These are phyloP conservation scores for Valencia hispanica DNA, from an alignment of 2,797 vertebrate species.

Conservation along the genomic window DNA sequence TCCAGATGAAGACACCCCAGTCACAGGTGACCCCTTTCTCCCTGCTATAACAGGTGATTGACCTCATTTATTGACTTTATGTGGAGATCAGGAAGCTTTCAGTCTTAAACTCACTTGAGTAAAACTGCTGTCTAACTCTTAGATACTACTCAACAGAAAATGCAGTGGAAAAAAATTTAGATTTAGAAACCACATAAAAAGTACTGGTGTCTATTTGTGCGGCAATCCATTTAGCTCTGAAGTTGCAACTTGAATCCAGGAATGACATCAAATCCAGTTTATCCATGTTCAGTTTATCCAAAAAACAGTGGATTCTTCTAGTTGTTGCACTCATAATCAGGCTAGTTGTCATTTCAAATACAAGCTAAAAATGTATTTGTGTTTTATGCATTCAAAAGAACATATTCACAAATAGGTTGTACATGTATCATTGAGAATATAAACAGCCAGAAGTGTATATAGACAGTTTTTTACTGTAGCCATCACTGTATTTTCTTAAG, in stretches of 20 bases:
- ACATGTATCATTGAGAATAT: too few species aligned
- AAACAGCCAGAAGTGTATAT: too few species aligned
- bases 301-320: neutral
- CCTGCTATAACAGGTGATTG: conserved; percentile 81
- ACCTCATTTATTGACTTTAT: neutral
- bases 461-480: too few species aligned
- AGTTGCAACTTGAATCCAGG: neutral
- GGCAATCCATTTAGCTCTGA: neutral
- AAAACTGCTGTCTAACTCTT: neutral
- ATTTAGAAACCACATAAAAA: neutral
- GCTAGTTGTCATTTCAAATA: too few species aligned
- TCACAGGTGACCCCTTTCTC: conserved; percentile 77
- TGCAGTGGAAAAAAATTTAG: neutral
- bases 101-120: neutral
- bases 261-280: too few species aligned
- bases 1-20: conserved; percentile 63
- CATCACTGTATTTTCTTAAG: too few species aligned
- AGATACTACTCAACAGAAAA: too few species aligned
- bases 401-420: too few species aligned
- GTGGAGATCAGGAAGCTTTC: neutral
- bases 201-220: neutral
- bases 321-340: too few species aligned
- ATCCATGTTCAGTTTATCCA: neutral
- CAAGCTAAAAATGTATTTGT: too few species aligned
- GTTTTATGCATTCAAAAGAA: too few species aligned